These are phyloP conservation scores for Periophthalmodon schlosseri DNA, from an alignment of 2,113 vertebrate genomes.

Conservation along the genomic window DNA sequence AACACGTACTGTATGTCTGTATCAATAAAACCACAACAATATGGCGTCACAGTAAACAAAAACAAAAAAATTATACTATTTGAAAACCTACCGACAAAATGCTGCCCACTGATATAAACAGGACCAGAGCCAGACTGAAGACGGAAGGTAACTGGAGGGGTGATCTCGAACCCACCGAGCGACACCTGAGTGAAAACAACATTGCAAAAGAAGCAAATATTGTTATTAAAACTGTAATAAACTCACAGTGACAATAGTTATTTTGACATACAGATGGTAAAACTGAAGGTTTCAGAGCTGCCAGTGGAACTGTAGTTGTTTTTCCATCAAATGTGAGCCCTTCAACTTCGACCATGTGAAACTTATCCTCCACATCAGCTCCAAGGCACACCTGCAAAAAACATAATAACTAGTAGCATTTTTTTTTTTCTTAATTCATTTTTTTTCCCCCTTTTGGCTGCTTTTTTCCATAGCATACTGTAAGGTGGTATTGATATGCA, in stretches of 20 bases:
- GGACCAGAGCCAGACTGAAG: slow-evolving; percentile 80
- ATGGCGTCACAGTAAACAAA: too few species aligned
- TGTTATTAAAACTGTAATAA: not conserved
- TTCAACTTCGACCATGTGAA: slow-evolving; percentile 81
- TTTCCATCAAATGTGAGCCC: slow-evolving; percentile 78
- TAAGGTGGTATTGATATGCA: not conserved
- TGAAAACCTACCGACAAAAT: slow-evolving; percentile 65
- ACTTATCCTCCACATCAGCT: slow-evolving; percentile 78
- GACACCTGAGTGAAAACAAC: slow-evolving; percentile 60
- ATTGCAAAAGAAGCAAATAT: not conserved
- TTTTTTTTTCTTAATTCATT: too few species aligned
- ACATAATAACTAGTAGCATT: not conserved
- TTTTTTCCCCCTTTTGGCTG: too few species aligned
- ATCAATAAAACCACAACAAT: too few species aligned
- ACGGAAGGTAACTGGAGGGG: slow-evolving; percentile 79
- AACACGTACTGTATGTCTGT: too few species aligned
- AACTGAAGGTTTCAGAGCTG: slow-evolving; percentile 76
- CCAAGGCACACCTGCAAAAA: slow-evolving; percentile 77
- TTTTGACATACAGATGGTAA: slow-evolving; percentile 77
- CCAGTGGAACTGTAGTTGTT: slow-evolving; percentile 75
- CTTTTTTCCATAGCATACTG: too few species aligned
- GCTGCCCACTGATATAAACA: slow-evolving; percentile 81
- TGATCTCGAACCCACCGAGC: slow-evolving; percentile 82
- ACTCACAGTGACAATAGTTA: not conserved
- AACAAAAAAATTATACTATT: not conserved